phyloP scores from a whole-genome alignment of 1,140 invertebrate genomes.

The Trinorchestia longiramus region DNA sequence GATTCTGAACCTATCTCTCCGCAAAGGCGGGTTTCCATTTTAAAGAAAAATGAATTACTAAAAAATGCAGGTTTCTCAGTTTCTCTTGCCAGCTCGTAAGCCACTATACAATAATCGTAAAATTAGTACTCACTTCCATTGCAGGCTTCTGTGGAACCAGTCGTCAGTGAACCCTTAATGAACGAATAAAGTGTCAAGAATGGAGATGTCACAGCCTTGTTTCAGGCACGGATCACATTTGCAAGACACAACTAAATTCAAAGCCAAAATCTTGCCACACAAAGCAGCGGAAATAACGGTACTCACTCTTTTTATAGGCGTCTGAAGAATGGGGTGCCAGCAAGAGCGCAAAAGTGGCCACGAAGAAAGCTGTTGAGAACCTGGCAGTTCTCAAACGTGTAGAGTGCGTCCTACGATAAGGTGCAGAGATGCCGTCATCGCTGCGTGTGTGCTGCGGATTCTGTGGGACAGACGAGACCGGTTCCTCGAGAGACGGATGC shows the following conservation, averaged over 20 bases:
- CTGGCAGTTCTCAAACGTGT: not conserved
- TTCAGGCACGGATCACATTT: not conserved
- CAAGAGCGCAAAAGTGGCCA: not conserved
- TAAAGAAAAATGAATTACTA: no score
- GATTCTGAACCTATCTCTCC: no score
- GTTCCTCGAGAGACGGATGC: not conserved
- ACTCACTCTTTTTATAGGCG: constrained; percentile 39
- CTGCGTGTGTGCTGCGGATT: not conserved
- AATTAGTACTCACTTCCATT: no score
- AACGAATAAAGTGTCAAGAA: no score
- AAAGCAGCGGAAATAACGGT: not conserved
- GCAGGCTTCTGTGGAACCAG: no score
- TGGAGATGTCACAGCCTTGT: no score
- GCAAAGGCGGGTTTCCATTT: no score
- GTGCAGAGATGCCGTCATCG: not conserved
- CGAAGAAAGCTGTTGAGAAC: not conserved
- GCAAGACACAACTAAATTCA: not conserved
- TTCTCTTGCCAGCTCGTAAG: no score
- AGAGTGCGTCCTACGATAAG: not conserved
- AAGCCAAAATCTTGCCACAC: not conserved
- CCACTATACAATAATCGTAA: no score
- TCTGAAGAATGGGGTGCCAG: not conserved
- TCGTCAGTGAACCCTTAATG: no score
- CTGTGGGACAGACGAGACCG: not conserved
- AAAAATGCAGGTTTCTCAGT: no score